These are phyloP conservation scores for Rhea pennata DNA, from an alignment of 2,113 vertebrate species.

Conservation along the genomic window DNA sequence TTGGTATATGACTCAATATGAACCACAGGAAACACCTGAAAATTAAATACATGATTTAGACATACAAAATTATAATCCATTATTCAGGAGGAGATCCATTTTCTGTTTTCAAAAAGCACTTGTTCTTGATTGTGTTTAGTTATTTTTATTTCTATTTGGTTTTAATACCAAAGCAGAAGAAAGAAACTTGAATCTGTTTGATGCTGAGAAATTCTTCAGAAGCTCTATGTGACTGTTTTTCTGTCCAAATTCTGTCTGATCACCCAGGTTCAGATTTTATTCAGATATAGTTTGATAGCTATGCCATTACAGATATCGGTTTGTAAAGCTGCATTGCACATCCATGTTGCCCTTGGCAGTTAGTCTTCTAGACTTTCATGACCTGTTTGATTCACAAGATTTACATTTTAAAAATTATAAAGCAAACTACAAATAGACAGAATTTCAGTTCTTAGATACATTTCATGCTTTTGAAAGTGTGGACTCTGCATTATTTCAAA, in stretches of 20 bases:
- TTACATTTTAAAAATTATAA: background rate
- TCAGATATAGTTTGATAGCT: background rate
- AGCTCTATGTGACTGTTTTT: background rate
- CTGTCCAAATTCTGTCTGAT: background rate
- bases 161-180: background rate
- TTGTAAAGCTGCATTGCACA: background rate
- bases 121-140: background rate
- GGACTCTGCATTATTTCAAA: background rate
- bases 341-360: background rate
- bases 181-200: background rate
- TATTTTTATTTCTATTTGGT: background rate
- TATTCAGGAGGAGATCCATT: background rate
- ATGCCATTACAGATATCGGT: background rate
- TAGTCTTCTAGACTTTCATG: background rate
- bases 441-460: background rate
- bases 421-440: background rate
- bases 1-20: background rate
- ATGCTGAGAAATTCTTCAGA: background rate
- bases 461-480: background rate
- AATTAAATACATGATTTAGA: background rate
- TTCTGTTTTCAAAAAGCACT: background rate
- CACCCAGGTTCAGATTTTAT: background rate
- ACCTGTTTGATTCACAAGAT: background rate
- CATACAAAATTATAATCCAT: background rate
- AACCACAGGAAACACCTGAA: background rate